Base-by-base conservation (phyloP, 2,113 vertebrate genomes). In the Equus przewalskii region DNA sequence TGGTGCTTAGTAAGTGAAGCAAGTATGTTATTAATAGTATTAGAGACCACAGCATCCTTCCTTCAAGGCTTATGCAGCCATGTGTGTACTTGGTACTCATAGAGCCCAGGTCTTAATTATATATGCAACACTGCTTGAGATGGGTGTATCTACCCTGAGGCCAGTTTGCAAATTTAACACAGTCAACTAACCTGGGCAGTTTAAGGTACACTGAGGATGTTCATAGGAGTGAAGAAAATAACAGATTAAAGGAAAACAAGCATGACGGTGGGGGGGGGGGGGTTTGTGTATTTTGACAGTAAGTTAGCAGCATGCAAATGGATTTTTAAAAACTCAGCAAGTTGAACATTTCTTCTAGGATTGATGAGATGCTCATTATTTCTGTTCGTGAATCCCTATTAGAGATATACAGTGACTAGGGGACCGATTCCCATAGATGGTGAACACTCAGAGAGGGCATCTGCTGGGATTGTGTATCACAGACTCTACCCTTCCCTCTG, bases 401-500 rank as follows among this genome's bases (percentile, higher is more conserved):
- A 28, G 21, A 67, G 16, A 60, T 51, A 51, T 4, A 44, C 2
- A 67, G 7, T 21, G 26, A 92, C 82, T 78, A 98, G 97, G 85
- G 98, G 98, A 97, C 94, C 98, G 83, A 90, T 18, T 82, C 90
- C 94, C 93, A 79, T 73, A 95, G 97, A 98, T 99, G 98, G 99
- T 98, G 98, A 99, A 98, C 98, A 99, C 99, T 81, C 98, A 98
- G 99, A 99, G 98, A 98, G 98, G 97, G 96, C 99, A 98, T 98
- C 98, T 99, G 98, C 98, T 92, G 98, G 98, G 98, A 98, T 97
- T 98, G 98, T 97, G 89, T 95, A 97, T 97, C 91, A 97, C 97
- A 98, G 98, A 98, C 98, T 97, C 92, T 86, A 92, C 15, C 7
- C 98, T 96, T 98, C 94, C 96, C 98, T 98, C 95, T 82, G 94